Evolutionary conservation across 1,140 invertebrate genomes (phyloP).

Genomic region (Zaprionus ghesquierei): DNA sequence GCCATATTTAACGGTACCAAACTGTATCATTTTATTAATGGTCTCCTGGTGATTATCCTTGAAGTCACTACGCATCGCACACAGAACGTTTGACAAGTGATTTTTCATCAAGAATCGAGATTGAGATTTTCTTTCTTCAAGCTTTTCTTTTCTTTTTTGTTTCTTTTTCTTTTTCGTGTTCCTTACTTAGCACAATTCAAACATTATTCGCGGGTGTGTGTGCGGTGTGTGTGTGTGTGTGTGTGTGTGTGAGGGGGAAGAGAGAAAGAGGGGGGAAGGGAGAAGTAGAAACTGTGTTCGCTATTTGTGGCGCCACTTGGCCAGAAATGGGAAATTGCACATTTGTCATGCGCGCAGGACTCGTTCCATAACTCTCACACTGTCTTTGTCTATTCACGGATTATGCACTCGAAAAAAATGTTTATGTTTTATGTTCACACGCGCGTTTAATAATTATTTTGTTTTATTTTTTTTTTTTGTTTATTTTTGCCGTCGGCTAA

Average conservation of each 20-base stretch:
- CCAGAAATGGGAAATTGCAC: constrained; percentile 16
- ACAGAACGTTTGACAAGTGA: constrained; percentile 77
- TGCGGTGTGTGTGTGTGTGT: not conserved
- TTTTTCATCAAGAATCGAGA: constrained; percentile 74
- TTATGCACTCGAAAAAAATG: too few species aligned
- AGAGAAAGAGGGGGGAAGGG: constrained; percentile 3
- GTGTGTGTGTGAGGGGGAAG: constrained; percentile 7
- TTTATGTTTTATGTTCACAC: too few species aligned
- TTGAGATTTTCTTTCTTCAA: not conserved
- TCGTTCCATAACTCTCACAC: constrained; percentile 27
- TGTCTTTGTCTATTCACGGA: constrained; percentile 1
- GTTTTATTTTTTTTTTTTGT: not conserved
- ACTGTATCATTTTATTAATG: constrained; percentile 85
- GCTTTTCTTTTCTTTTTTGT: not conserved
- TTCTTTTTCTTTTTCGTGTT: constrained; percentile 18
- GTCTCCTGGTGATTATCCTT: constrained; percentile 82
- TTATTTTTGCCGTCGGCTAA: constrained; percentile 32
- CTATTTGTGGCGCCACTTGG: constrained; percentile 35
- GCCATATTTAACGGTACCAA: constrained; percentile 85
- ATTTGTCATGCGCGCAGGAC: constrained; percentile 33
- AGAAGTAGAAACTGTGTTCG: constrained; percentile 14
- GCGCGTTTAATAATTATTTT: constrained; percentile 5
- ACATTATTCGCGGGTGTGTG: constrained; percentile 7
- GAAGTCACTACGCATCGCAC: constrained; percentile 83
- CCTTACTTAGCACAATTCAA: constrained; percentile 31